Conservation (phyloP, 2,888 invertebrate genomes). For the Mesodorylaimus sp. region DNA sequence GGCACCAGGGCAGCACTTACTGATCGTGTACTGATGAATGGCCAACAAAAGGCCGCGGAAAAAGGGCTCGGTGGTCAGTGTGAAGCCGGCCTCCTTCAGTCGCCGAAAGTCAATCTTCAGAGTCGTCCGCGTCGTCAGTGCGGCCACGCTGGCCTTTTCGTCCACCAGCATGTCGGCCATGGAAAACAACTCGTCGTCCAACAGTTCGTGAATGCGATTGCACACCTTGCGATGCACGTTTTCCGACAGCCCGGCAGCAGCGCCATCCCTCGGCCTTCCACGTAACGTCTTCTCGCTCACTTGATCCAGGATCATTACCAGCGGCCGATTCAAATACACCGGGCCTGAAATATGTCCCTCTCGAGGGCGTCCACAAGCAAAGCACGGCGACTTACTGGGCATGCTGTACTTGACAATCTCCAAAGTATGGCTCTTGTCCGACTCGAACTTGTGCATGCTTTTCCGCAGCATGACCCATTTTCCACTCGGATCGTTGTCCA, state of each 20-base stretch:
- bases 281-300: conserved; percentile 17
- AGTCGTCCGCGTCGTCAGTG: conserved; percentile 17
- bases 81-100: conserved; percentile 11
- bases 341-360: conserved; percentile 13
- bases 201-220: conserved; percentile 20
- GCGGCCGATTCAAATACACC: conserved; percentile 27
- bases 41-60: conserved; percentile 11
- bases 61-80: conserved; percentile 14
- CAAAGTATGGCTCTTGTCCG: conserved; percentile 7
- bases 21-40: conserved; percentile 4
- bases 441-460: conserved; percentile 14
- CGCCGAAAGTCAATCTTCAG: background rate
- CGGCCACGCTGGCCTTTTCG: conserved; percentile 18
- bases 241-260: too few relatives aligned
- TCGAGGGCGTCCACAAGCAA: too few relatives aligned
- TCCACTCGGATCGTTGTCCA: conserved; percentile 14
- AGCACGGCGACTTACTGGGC: conserved; percentile 16
- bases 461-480: conserved; percentile 7
- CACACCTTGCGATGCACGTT: too few relatives aligned
- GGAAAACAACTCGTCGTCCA: conserved; percentile 19
- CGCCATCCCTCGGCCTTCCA: too few relatives aligned
- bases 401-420: conserved; percentile 25
- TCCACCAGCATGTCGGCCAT: conserved; percentile 18
- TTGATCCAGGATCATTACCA: conserved; percentile 28
- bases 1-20: background rate